phyloP scores from a whole-genome alignment of 2,888 invertebrate species.

The Harpalus rufipes region DNA sequence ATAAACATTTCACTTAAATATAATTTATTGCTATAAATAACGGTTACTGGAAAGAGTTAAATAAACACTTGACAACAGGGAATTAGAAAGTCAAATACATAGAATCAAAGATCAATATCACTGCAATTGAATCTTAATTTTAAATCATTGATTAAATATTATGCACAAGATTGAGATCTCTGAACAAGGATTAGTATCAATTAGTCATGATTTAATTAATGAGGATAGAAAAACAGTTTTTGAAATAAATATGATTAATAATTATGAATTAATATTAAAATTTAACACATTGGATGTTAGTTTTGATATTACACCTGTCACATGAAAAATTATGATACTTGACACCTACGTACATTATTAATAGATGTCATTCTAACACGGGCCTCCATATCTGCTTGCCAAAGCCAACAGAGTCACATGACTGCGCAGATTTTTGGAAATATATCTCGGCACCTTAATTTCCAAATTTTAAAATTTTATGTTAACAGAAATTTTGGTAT shows the following conservation, averaged over 20 bases:
- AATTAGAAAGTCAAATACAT: conserved; percentile 4
- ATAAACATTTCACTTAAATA: conserved; percentile 9
- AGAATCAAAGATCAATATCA: conserved; percentile 16
- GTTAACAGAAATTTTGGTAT: no score
- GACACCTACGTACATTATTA: no score
- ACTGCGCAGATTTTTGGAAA: no score
- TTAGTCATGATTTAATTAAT: not conserved
- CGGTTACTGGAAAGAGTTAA: not conserved
- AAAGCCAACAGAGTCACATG: no score
- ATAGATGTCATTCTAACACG: no score
- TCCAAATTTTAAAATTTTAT: no score
- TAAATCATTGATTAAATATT: conserved; percentile 17
- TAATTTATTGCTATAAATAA: conserved; percentile 32
- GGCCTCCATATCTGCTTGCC: no score
- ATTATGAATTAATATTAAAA: not conserved
- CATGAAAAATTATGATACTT: no score
- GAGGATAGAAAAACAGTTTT: not conserved
- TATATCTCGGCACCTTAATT: no score
- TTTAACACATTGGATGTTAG: no score
- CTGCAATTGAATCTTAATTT: not conserved
- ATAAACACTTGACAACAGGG: not conserved
- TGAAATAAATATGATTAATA: not conserved
- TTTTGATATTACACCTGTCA: no score
- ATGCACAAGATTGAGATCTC: conserved; percentile 16
- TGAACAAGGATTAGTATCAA: conserved; percentile 7